A percentile compares a stretch with the other conserved stretches of the same genome.
These are phyloP conservation scores for Phoronis australis DNA, from an alignment of 2,888 invertebrate species.

Conservation along the genomic window DNA sequence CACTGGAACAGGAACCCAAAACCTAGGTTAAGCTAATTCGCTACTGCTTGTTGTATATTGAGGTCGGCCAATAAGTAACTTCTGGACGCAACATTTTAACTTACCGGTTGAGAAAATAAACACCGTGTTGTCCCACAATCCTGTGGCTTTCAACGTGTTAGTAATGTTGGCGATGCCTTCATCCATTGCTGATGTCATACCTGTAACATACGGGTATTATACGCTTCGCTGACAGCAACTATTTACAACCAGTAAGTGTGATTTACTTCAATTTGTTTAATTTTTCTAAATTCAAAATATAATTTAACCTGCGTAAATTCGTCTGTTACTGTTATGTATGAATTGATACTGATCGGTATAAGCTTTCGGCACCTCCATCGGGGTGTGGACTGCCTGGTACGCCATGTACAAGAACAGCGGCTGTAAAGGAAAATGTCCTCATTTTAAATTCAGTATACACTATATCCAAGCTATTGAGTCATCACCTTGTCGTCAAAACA, in stretches of 20 bases:
- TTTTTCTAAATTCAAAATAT: too few relatives aligned
- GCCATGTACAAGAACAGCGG: constrained; percentile 28
- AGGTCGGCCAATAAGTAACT: neutral
- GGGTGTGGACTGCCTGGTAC: constrained; percentile 10
- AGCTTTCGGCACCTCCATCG: constrained; percentile 8
- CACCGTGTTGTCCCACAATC: constrained; percentile 63
- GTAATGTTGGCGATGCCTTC: constrained; percentile 24
- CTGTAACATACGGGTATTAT: too few relatives aligned
- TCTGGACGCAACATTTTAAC: constrained; percentile 1
- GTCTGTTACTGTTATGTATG: constrained; percentile 7
- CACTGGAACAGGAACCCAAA: neutral
- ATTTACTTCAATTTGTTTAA: too few relatives aligned
- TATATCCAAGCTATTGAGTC: too few relatives aligned
- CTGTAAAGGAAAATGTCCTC: too few relatives aligned
- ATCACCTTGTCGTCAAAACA: too few relatives aligned
- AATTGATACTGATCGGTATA: constrained; percentile 3
- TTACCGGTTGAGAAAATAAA: constrained; percentile 71
- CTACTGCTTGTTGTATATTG: constrained; percentile 29
- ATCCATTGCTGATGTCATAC: constrained; percentile 24
- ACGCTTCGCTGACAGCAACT: too few relatives aligned
- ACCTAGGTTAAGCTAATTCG: neutral
- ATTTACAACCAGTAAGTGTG: too few relatives aligned
- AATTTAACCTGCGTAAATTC: constrained; percentile 11
- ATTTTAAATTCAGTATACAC: too few relatives aligned
- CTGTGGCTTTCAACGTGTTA: constrained; percentile 11